These are phyloP conservation scores for Agapostemon virescens DNA, from an alignment of 2,888 invertebrate species.

Conservation along the genomic window DNA sequence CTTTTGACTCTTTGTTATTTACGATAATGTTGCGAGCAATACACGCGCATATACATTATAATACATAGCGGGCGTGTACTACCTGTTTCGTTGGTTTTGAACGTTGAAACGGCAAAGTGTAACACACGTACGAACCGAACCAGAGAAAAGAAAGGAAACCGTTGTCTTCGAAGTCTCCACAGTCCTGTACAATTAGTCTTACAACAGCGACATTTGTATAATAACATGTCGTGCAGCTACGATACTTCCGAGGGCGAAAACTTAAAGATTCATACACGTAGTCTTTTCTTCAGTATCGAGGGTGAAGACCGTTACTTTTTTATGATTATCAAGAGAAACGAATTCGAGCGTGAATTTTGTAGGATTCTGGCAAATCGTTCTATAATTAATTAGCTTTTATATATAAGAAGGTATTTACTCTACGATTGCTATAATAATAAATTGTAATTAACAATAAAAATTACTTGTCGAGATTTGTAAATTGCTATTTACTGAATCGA, in stretches of 20 bases:
- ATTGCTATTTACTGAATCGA: conserved; percentile 24
- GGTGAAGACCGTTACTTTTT: conserved; percentile 38
- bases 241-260: conserved; percentile 24
- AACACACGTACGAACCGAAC: conserved; percentile 12
- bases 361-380: conserved; percentile 43
- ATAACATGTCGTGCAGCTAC: conserved; percentile 31
- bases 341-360: conserved; percentile 33
- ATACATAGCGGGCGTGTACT: conserved; percentile 14
- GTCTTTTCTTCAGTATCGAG: conserved; percentile 31
- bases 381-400: conserved; percentile 58
- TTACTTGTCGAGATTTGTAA: conserved; percentile 53
- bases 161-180: conserved; percentile 34
- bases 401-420: conserved; percentile 60
- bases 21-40: conserved; percentile 28
- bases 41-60: neutral
- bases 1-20: conserved; percentile 33
- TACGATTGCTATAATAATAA: conserved; percentile 60
- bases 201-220: conserved; percentile 9
- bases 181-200: conserved; percentile 32
- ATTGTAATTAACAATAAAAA: conserved; percentile 66
- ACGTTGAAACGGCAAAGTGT: conserved; percentile 26
- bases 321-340: conserved; percentile 30
- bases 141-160: conserved; percentile 21
- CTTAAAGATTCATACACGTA: conserved; percentile 35
- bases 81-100: conserved; percentile 19